Conservation (phyloP, 2,113 vertebrate genomes). For the Saccopteryx leptura region DNA sequence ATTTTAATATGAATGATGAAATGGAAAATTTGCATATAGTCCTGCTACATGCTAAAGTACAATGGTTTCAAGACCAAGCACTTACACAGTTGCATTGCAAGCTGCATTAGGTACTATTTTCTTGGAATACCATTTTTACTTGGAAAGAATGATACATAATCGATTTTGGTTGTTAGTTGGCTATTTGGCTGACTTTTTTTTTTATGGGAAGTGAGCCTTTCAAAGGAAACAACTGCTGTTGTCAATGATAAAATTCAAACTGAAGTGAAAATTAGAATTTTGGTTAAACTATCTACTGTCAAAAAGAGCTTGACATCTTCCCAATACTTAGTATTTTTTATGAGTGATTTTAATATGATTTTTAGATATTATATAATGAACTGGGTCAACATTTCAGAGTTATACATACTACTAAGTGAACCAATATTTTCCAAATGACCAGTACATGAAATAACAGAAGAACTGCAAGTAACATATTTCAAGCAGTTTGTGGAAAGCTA, state of each 20-base stretch:
- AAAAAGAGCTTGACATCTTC: background rate
- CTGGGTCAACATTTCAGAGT: background rate
- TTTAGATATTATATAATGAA: background rate
- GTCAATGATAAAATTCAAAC: constrained; percentile 14
- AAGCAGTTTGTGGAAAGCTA: background rate
- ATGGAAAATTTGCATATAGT: background rate
- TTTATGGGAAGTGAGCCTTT: background rate
- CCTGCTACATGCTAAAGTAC: background rate
- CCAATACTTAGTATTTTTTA: background rate
- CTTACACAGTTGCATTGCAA: background rate
- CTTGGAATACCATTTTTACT: background rate
- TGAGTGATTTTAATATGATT: background rate
- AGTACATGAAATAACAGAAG: background rate
- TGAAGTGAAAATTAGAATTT: constrained; percentile 35
- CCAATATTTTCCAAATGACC: background rate
- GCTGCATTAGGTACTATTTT: background rate
- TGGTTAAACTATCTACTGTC: background rate
- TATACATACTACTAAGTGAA: background rate
- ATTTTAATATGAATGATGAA: background rate
- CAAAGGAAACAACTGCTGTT: background rate
- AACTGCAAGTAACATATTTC: background rate
- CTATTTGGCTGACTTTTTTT: background rate
- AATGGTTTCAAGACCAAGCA: background rate
- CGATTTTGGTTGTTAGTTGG: constrained; percentile 3
- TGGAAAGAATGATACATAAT: background rate